Percentiles rank a stretch among this genome's conserved stretches.
These are phyloP conservation scores for Taenioides sp. DNA, from an alignment of 2,797 vertebrate genomes.

Conservation along the genomic window DNA sequence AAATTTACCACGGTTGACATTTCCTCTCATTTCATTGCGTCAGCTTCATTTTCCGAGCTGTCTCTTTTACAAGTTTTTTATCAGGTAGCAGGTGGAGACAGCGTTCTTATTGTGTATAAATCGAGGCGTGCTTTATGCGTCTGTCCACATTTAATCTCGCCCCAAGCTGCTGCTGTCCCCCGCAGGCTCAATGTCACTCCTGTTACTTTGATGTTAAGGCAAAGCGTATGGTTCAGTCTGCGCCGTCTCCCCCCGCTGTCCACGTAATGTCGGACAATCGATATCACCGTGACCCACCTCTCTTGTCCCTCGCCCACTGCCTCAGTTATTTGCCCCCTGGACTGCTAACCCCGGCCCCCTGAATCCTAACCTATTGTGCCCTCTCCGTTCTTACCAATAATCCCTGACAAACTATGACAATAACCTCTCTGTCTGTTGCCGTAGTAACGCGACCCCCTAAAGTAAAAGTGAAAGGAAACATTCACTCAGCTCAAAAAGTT, in stretches of 20 bases:
- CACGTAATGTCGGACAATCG: constrained; percentile 70
- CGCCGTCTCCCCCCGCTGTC: constrained; percentile 56
- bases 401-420: constrained; percentile 62
- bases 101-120: constrained; percentile 46
- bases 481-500: constrained; percentile 2
- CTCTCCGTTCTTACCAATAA: constrained; percentile 49
- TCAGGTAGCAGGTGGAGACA: constrained; percentile 40
- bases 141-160: constrained; percentile 60
- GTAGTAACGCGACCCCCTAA: constrained; percentile 50
- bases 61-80: constrained; percentile 29
- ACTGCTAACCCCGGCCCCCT: constrained; percentile 55
- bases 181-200: constrained; percentile 66
- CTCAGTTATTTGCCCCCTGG: constrained; percentile 62
- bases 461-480: constrained; percentile 2
- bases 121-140: constrained; percentile 34
- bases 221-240: constrained; percentile 69
- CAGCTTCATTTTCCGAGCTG: constrained; percentile 35
- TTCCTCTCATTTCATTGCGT: constrained; percentile 29
- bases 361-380: constrained; percentile 24
- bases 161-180: constrained; percentile 59
- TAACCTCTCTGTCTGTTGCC: constrained; percentile 66
- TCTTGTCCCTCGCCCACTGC: constrained; percentile 53
- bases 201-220: constrained; percentile 71
- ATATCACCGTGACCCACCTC: constrained; percentile 69
- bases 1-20: constrained; percentile 50